Base-by-base conservation (phyloP, 2,113 vertebrate genomes). In the Odocoileus virginianus region DNA sequence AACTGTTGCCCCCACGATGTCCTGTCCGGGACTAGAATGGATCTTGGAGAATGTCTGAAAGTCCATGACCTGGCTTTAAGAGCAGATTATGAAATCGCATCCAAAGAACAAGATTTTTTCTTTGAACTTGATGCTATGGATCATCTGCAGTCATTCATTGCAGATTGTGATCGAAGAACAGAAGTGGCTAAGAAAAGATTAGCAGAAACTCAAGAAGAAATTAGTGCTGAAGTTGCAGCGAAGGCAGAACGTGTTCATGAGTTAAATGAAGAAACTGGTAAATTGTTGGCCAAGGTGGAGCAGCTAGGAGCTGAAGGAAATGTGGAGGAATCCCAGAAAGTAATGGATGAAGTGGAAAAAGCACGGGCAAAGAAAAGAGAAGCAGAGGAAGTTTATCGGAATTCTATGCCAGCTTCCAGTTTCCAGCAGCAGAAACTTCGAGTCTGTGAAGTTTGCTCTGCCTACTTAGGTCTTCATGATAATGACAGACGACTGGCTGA, bases 351-450 rank as follows among this genome's bases (percentile, higher is more conserved):
- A 98, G 99, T 99, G 96, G 99, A 99, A 98, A 99, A 99, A 97
- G 99, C 99, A 33, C 99, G 99, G 6, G 99, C 99, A 84, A 99
- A 99, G 96, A 99, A 99, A 98, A 99, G 99, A 98, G 99, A 99
- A 98, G 99, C 99, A 67, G 99, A 99, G 99, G 99, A 99, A 97
- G 99, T 92, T 52, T 17, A 27, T 94, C 99, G 99, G 96, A 99
- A 99, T 99, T 99, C 99, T 3, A 99, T 99, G 99, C 99, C 99
- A 64, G 99, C 99, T 57, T 99, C 99, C 96, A 99, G 99, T 98
- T 99, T 99, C 98, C 99, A 99, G 57, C 99, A 99, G 98, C 99
- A 99, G 98, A 99, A 99, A 98, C 99, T 99, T 58, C 98, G 99
- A 3, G 99, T 99, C 79, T 99, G 99, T 98, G 99, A 99, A 98